Evolutionary conservation across 2,797 vertebrate species (phyloP), one percentile per base, ranked within the genome.

Genomic region (Cottoperca gobio): DNA sequence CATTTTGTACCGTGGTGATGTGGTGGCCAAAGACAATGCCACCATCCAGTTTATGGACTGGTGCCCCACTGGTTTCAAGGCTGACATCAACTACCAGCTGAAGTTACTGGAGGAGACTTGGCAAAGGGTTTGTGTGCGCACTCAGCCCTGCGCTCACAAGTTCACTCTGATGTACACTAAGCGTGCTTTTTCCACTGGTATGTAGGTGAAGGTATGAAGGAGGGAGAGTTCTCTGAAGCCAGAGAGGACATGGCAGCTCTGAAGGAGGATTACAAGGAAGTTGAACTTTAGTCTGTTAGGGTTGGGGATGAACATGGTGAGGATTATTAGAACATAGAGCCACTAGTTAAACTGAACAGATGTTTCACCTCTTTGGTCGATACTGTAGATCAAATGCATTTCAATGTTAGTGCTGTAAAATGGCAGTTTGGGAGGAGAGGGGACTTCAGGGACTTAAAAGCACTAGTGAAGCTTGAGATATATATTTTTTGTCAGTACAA

Each of bases 101-200:
- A 95, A 72, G 95, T 96, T 9, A 95, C 95, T 16, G 95, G 95
- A 42, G 95, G 95, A 5, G 95, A 96, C 87, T 92, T 96, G 90
- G 95, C 95, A 88, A 95, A 96, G 83, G 95, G 70, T 95, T 95
- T 16, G 95, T 96, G 87, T 96, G 95, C 86, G 91, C n/a, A n/a
- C n/a, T n/a, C n/a, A n/a, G n/a, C 95, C 95, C 87, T 96, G 95
- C 95, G 95, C 95, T 78, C 94, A 96, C 86, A 96, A 96, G 85
- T 96, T 96, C 82, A 96, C 97, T 76, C 94, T 96, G 92, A 97
- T 97, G 96, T 97, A 97, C 37, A 96, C 96, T 83, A 97, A 96
- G 91, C 87, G 96, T 74, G 96, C 96, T 72, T 96, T 96, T 68
- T 96, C 59, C 96, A 97, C 91, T 96, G 96, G 96, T 97, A 96